Conservation (phyloP, 2,113 vertebrate species). For the Actenoides lindsayi region DNA sequence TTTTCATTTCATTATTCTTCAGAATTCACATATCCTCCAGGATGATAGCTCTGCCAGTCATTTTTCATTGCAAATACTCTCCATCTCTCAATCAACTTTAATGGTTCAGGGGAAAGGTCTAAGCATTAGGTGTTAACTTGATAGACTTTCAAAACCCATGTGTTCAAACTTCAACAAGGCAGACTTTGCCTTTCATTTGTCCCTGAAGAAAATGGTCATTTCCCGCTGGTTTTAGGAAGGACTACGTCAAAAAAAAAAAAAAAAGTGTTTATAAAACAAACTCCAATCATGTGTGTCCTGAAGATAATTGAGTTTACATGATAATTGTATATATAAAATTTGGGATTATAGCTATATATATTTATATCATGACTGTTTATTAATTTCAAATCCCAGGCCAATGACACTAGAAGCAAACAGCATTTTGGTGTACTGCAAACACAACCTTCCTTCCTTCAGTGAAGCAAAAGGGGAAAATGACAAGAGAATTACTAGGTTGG, state of each 20-base stretch:
- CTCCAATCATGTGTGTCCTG: neutral
- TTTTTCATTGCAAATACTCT: neutral
- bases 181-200: neutral
- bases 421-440: neutral
- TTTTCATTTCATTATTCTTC: neutral
- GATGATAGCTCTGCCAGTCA: neutral
- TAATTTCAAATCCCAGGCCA: neutral
- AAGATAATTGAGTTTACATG: constrained; percentile 24
- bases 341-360: neutral
- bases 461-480: constrained; percentile 21
- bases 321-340: neutral
- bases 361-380: neutral
- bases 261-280: neutral
- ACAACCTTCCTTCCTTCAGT: neutral
- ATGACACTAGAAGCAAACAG: neutral
- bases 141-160: neutral
- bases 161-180: neutral
- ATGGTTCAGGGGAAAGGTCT: neutral
- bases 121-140: neutral
- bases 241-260: neutral
- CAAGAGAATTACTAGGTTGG: constrained; percentile 28
- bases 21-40: neutral
- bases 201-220: neutral
- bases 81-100: neutral
- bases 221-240: neutral